Evolutionary conservation across 2,888 invertebrate genomes (phyloP), one percentile per base, ranked within the genome.

Genomic region (Ametastegia equiseti): DNA sequence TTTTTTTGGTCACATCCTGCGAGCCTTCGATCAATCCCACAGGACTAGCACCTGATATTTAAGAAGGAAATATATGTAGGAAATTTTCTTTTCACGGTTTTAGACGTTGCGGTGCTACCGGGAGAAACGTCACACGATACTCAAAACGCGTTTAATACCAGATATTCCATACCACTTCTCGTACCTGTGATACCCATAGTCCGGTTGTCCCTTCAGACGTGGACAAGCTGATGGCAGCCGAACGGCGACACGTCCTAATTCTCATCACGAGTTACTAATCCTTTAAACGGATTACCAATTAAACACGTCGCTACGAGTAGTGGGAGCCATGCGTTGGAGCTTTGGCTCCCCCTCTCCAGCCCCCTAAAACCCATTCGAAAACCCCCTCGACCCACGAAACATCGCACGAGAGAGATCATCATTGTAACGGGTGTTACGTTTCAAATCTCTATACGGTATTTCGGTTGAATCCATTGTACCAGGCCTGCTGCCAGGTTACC

Each of bases 261-360:
- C 89, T 89, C 87, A 87, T 88, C 89, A 87, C 87, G 89, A 89
- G 88, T 89, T 88, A 88, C 90, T 91, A 90, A 91, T 91, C 91
- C 90, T 89, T 91, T 91, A 90, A 91, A 91, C 90, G 90, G 91
- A 91, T 91, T 91, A 91, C 88, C 90, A 91, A 91, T 91, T 91
- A 90, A 91, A 91, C 89, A 87, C 87, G 89, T 90, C 89, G 88
- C 85, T 81, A 73, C 82, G 84, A 80, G 84, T 57, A 71, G 65
- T 45, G 81, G 63, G 60, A 65, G 81, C 75, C 75, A 75, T 75
- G 75, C 75, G 47, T 75, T 50, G 54, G 75, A 54, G 75, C 75
- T 75, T 75, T 75, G 50, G 75, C 50, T 19, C n/a, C 65, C 36
- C 65, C n/a, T 36, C 39, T 39, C 19, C 39, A 0, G 9, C 27